Base-by-base conservation (phyloP, 2,888 invertebrate species). In the Erebia palarica region DNA sequence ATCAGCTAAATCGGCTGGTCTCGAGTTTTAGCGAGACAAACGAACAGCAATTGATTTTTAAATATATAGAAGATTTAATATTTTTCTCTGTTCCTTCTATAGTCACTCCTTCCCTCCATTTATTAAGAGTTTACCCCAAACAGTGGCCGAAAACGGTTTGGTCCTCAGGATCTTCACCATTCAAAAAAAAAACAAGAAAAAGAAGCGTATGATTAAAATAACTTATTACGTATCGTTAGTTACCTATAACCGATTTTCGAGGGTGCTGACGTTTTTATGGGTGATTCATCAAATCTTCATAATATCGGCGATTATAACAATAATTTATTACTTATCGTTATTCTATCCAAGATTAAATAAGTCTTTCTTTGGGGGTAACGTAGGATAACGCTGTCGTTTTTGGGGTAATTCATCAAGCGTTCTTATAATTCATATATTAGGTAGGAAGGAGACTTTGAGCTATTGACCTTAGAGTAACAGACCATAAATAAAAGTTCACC, bases 241-340 rank as follows among this genome's bases (percentile, higher is more conserved):
- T 36, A 36, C 7, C 36, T 13, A 16, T 4, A 5, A 2, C n/a
- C 14, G 58, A 11, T 27, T 58, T 21, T 11, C 42, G n/a, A 36
- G 36, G 49, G 49, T 9, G 59, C 42, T 42, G 59, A 60, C 59
- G 42, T 60, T 42, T 60, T 60, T 60, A 60, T 60, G 10, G 42
- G 14, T 18, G 55, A 65, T 65, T 73, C 49, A 70, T 65, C 65
- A 57, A 55, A 44, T 36, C 60, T 18, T 68, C 44, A 44, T 71
- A 68, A 70, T 65, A 70, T 44, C 14, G n/a, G 51, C n/a, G n/a
- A 14, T 47, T 47, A 7, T 36, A 1, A 13, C n/a, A n/a, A 51
- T 51, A 51, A 49, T 49, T 49, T 49, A 49, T 14, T 14, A 18
- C 11, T 3, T 10, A 18, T 42, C 36, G 36, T 36, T 36, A 36